A percentile compares a stretch with the other conserved stretches of the same genome.
Evolutionary conservation across 2,797 vertebrate species (phyloP).

Genomic region (Bradypus variegatus): DNA sequence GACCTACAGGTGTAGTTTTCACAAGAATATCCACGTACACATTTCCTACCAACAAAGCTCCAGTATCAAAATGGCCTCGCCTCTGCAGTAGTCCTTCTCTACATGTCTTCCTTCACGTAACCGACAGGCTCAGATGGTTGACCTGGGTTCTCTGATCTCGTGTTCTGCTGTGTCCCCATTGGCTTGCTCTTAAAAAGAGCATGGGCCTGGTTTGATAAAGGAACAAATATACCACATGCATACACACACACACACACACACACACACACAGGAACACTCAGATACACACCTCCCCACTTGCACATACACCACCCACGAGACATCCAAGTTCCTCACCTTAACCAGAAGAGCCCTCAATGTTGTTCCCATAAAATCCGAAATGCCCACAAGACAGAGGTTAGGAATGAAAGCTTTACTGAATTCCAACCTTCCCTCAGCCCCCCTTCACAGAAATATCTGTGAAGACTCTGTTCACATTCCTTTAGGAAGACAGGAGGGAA

Average conservation of each 20-base stretch:
- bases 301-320: background rate
- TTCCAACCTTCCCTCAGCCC: background rate
- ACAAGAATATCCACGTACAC: background rate
- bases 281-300: background rate
- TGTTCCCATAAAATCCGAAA: background rate
- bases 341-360: background rate
- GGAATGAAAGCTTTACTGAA: background rate
- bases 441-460: background rate
- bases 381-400: background rate
- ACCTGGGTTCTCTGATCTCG: background rate
- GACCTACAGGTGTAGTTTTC: background rate
- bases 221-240: background rate
- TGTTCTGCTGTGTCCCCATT: background rate
- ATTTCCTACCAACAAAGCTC: background rate
- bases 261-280: background rate
- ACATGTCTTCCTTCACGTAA: background rate
- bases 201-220: background rate
- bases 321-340: background rate
- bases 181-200: background rate
- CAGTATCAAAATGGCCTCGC: background rate
- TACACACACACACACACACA: background rate
- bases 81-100: background rate
- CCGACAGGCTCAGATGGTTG: background rate
- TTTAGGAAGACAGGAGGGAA: background rate
- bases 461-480: background rate